Conservation (phyloP, 53 echinoderm and acorn worm genomes). For the Paelopatides confundens region DNA sequence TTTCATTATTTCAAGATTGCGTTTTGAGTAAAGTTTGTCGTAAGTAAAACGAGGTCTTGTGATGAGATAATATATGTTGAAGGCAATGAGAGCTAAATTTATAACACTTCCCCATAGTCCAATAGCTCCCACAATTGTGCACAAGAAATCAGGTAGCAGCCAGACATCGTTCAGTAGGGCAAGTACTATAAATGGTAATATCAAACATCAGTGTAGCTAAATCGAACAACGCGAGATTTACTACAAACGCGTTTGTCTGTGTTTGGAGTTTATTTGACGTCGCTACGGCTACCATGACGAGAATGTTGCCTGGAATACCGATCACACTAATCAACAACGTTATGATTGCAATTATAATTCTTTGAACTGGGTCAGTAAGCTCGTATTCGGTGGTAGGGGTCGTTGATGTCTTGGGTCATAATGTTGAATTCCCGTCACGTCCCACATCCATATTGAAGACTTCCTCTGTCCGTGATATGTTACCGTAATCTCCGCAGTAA, state of each 20-base stretch:
- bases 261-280: conserved; percentile 66
- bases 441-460: too few species aligned
- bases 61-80: conserved; percentile 65
- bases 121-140: conserved; percentile 50
- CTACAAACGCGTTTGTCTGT: conserved; percentile 75
- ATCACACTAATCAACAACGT: conserved; percentile 47
- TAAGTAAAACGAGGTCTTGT: conserved; percentile 47
- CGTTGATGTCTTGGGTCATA: too few species aligned
- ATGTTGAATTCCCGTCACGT: too few species aligned
- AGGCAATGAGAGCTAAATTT: conserved; percentile 68
- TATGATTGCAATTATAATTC: conserved; percentile 44
- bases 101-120: conserved; percentile 59
- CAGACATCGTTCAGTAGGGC: conserved; percentile 61
- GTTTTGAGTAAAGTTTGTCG: conserved; percentile 37
- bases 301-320: conserved; percentile 65
- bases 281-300: conserved; percentile 68
- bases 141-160: conserved; percentile 54
- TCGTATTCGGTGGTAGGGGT: too few species aligned
- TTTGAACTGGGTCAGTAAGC: conserved; percentile 19
- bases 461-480: too few species aligned
- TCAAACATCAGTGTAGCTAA: conserved; percentile 58
- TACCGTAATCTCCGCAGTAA: too few species aligned
- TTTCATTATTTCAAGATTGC: conserved; percentile 57
- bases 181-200: conserved; percentile 45
- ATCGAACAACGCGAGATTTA: conserved; percentile 69